These are phyloP conservation scores for Chloromyia formosa DNA, from an alignment of 2,888 invertebrate species.

Conservation along the genomic window DNA sequence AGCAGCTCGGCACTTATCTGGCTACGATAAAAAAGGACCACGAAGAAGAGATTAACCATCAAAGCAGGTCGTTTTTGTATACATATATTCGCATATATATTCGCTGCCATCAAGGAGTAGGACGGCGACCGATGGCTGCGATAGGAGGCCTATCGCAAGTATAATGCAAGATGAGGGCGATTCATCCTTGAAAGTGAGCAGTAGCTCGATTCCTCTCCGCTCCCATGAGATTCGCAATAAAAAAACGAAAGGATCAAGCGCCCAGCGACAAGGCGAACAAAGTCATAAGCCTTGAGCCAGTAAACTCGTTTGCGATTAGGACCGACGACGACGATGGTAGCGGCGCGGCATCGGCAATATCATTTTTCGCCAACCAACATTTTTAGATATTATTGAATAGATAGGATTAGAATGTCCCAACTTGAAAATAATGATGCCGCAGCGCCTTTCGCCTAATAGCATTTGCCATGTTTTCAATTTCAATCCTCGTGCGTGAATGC, in stretches of 20 bases:
- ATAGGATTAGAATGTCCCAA: slow-evolving; percentile 41
- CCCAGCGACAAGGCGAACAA: slow-evolving; percentile 8
- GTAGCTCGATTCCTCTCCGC: background rate
- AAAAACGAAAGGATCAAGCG: background rate
- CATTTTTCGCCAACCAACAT: slow-evolving; percentile 8
- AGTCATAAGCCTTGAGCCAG: slow-evolving; percentile 14
- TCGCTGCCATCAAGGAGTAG: background rate
- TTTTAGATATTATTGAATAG: slow-evolving; percentile 41
- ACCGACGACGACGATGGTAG: slow-evolving; percentile 9
- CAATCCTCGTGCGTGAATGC: background rate
- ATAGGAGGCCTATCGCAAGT: no score
- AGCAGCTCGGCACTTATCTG: slow-evolving; percentile 29
- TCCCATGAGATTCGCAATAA: no score
- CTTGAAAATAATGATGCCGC: slow-evolving; percentile 41
- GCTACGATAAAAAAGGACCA: slow-evolving; percentile 33
- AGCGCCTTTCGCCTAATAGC: slow-evolving; percentile 34
- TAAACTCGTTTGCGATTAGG: slow-evolving; percentile 28
- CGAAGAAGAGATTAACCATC: slow-evolving; percentile 35
- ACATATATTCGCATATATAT: no score
- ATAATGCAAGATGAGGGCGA: slow-evolving; percentile 24
- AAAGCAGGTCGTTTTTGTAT: slow-evolving; percentile 35
- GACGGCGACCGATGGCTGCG: slow-evolving; percentile 7
- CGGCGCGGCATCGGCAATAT: slow-evolving; percentile 21
- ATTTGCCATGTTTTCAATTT: slow-evolving; percentile 1
- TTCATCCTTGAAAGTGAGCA: background rate